These are phyloP conservation scores for Clavelina lepadiformis DNA, from an alignment of 23 tunicate genomes.

Conservation along the genomic window DNA sequence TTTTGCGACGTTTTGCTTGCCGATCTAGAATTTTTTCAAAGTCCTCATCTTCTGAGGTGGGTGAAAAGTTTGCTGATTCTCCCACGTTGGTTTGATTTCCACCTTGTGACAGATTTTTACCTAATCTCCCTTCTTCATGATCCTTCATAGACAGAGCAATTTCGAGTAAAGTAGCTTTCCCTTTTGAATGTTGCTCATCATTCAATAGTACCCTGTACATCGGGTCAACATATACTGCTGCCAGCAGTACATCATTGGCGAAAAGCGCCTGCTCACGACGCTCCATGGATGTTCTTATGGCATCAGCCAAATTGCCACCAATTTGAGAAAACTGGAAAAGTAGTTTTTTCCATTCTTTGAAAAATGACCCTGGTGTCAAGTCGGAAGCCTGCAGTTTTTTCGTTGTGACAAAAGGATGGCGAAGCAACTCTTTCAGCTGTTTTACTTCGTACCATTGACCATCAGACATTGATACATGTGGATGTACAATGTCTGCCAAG, in stretches of 20 bases:
- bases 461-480: constrained; percentile 18
- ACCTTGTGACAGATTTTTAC: not conserved
- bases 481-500: constrained; percentile 25
- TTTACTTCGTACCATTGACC: constrained; percentile 5
- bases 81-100: too few relatives aligned
- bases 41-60: constrained; percentile 10
- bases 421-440: constrained; percentile 5
- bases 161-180: constrained; percentile 5
- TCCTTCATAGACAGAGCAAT: too few relatives aligned
- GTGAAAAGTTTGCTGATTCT: not conserved
- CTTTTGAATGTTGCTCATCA: not conserved
- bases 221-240: constrained; percentile 13
- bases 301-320: constrained; percentile 11
- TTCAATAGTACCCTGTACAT: constrained; percentile 3
- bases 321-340: constrained; percentile 6
- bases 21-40: constrained; percentile 11
- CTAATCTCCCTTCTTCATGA: not conserved
- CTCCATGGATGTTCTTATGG: constrained; percentile 6
- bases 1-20: constrained; percentile 17
- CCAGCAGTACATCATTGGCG: not conserved
- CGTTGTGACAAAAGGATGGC: constrained; percentile 19
- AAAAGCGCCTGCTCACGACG: not conserved
- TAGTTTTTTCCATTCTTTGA: constrained; percentile 28
- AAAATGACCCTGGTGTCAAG: constrained; percentile 30
- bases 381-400: constrained; percentile 23